Evolutionary conservation across 2,113 vertebrate species (phyloP).

Genomic region (Todiramphus chloris): DNA sequence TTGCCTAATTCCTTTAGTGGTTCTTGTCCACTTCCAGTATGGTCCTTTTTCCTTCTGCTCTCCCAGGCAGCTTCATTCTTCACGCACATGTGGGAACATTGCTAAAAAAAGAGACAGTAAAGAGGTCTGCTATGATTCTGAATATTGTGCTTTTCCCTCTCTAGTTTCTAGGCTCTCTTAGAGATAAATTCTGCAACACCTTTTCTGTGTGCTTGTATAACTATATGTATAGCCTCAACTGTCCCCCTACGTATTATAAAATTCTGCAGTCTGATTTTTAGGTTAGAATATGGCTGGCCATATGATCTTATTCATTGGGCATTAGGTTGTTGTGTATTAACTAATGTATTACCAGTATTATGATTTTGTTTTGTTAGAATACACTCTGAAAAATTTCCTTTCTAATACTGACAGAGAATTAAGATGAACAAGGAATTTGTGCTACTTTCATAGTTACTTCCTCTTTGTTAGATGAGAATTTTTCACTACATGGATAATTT

Average conservation of each 20-base stretch:
- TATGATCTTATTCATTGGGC: background rate
- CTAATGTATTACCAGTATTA: background rate
- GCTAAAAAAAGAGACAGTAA: background rate
- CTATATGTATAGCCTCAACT: background rate
- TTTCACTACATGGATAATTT: background rate
- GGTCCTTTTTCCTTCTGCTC: background rate
- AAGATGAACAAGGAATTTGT: background rate
- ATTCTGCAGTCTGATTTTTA: background rate
- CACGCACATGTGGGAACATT: accelerated
- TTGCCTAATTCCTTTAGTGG: background rate
- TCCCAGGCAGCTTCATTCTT: background rate
- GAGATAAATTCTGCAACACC: background rate
- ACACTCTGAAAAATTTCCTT: background rate
- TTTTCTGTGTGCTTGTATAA: background rate
- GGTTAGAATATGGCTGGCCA: background rate
- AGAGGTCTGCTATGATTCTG: background rate
- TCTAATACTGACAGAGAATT: background rate
- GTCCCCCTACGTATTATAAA: background rate
- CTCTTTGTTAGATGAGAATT: background rate
- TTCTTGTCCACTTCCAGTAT: background rate
- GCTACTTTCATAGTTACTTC: background rate
- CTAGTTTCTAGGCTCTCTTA: background rate
- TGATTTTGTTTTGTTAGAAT: background rate
- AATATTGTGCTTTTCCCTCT: background rate
- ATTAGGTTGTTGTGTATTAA: background rate